These are phyloP conservation scores for Tetraodon nigroviridis DNA, from an alignment of 2,113 vertebrate species.

Conservation along the genomic window DNA sequence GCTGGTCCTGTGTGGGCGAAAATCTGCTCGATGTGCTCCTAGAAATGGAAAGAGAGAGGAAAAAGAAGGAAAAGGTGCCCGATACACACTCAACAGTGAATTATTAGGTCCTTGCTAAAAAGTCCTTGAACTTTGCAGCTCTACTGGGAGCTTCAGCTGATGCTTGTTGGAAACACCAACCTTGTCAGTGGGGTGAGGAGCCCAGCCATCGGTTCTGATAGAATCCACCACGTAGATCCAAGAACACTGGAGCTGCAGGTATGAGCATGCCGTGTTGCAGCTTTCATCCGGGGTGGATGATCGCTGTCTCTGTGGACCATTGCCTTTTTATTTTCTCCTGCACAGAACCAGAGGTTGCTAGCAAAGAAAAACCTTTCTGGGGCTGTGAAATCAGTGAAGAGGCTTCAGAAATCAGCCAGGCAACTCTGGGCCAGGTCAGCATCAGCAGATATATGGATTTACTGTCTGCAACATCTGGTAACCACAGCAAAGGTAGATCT, in stretches of 20 bases:
- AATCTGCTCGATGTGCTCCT: conserved; percentile 68
- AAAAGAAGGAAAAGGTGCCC: conserved; percentile 57
- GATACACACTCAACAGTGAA: neutral
- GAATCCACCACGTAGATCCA: neutral
- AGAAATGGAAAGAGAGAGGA: conserved; percentile 65
- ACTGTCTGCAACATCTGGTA: too few relatives aligned
- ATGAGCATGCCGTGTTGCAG: neutral
- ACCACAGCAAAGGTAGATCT: too few relatives aligned
- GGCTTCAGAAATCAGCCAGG: conserved; percentile 51
- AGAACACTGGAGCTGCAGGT: conserved; percentile 21
- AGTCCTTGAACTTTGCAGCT: conserved; percentile 46
- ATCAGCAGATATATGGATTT: neutral
- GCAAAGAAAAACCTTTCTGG: conserved; percentile 1
- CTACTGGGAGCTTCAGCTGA: conserved; percentile 70
- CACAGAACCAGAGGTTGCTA: conserved; percentile 12
- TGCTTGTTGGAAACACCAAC: conserved; percentile 23
- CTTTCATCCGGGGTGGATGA: neutral
- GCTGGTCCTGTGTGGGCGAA: conserved; percentile 57
- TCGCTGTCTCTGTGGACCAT: neutral
- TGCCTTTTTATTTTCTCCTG: conserved; percentile 3
- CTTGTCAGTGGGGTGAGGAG: too few relatives aligned
- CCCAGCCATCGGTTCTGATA: neutral
- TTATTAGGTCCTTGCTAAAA: neutral
- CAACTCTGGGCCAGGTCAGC: conserved; percentile 60
- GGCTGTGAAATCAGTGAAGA: conserved; percentile 13